These are phyloP conservation scores for Tribolium madens DNA, from an alignment of 1,140 invertebrate genomes.

Conservation along the genomic window DNA sequence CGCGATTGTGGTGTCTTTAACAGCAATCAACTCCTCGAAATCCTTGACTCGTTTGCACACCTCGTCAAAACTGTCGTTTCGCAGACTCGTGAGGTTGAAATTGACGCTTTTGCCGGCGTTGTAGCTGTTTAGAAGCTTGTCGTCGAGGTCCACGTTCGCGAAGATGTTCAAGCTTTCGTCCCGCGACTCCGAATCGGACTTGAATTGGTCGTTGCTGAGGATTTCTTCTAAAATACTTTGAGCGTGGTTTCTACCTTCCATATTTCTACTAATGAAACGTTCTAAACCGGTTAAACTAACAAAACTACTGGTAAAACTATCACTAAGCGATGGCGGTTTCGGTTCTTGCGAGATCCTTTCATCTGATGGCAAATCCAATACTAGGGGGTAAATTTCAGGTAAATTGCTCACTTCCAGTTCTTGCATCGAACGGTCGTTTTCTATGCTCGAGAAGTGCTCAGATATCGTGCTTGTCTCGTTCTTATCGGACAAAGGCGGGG, in stretches of 20 bases:
- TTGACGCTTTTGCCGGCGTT: slow-evolving; percentile 10
- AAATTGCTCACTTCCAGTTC: slow-evolving; percentile 63
- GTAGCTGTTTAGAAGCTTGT: slow-evolving; percentile 60
- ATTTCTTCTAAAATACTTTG: slow-evolving; percentile 63
- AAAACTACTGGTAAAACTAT: slow-evolving; percentile 53
- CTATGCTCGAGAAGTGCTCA: slow-evolving; percentile 60
- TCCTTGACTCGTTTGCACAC: slow-evolving; percentile 63
- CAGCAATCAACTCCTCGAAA: slow-evolving; percentile 64
- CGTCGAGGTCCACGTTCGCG: slow-evolving; percentile 60
- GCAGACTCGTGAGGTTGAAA: slow-evolving; percentile 41
- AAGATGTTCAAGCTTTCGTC: slow-evolving; percentile 63
- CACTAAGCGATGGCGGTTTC: slow-evolving; percentile 50
- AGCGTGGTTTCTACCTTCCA: slow-evolving; percentile 51
- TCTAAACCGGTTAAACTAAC: slow-evolving; percentile 47
- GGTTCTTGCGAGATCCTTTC: slow-evolving; percentile 47
- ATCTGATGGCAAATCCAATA: slow-evolving; percentile 38
- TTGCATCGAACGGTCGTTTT: slow-evolving; percentile 63
- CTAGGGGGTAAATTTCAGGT: slow-evolving; percentile 38
- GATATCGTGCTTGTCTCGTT: slow-evolving; percentile 54
- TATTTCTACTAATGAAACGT: background rate
- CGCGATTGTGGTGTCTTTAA: slow-evolving; percentile 65
- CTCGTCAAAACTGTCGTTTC: slow-evolving; percentile 59
- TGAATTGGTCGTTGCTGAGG: slow-evolving; percentile 58
- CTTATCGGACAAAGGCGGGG: slow-evolving; percentile 51
- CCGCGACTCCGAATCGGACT: slow-evolving; percentile 52